Evolutionary conservation across 2,113 vertebrate species (phyloP), one percentile per base, ranked within the genome.

Genomic region (Phycodurus eques): DNA sequence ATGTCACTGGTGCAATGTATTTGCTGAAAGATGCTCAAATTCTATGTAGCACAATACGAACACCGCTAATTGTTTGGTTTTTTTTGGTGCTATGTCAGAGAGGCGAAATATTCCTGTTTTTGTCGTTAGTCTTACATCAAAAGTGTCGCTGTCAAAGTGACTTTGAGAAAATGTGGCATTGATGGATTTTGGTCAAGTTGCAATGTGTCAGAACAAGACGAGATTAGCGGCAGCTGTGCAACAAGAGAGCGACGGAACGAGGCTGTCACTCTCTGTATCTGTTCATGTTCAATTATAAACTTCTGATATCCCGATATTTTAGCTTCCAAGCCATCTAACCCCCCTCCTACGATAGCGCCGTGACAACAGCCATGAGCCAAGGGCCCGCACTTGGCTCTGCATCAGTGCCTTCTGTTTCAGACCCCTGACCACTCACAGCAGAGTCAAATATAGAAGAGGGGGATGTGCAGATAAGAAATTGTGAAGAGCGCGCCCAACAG

Each of bases 141-240:
- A 79, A 85, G 56, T 63, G 72, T 75, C 46, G 49, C 22, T 82
- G 83, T 84, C 78, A 47, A 22, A 74, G 68, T 80, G 70, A 59
- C 56, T 59, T 59, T 31, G 62, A 66, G 51, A 13, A 14, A 65
- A 80, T 46, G 68, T 66, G 47, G 75, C 76, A 73, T 72, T 39
- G 51, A 47, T 74, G 67, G 57, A 70, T 68, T 72, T 71, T 63
- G 71, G 60, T 73, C 17, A 73, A 47, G 39, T 75, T 68, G 62
- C 47, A 62, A 43, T 12, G 42, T 46, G 63, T 71, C 51, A 60
- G 35, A n/a, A 69, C 51, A 47, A 6, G 7, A 57, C 20, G 20
- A n/a, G 67, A 67, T 61, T 42, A 61, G 46, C 7, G 42, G 17
- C 56, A 69, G 63, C 42, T 13, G 4, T 6, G 68, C 1, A 14